Percentiles rank a stretch among this genome's conserved stretches.
These are phyloP conservation scores for Scyliorhinus canicula DNA, from an alignment of 2,797 vertebrate species.

Conservation along the genomic window DNA sequence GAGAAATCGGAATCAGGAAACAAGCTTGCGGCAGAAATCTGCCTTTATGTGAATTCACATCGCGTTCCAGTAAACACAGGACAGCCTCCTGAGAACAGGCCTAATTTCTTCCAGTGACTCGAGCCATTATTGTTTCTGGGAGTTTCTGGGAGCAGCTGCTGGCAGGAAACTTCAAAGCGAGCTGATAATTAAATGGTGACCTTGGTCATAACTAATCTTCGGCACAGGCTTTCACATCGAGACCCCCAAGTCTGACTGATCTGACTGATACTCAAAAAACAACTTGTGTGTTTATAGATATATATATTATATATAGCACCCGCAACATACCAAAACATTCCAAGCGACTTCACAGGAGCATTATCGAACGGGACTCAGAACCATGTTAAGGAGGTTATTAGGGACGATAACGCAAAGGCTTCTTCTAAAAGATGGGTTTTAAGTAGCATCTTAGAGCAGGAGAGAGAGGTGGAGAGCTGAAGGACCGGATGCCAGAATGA, in stretches of 20 bases:
- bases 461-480: background rate
- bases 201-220: background rate
- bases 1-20: slow-evolving; percentile 19
- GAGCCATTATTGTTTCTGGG: slow-evolving; percentile 6
- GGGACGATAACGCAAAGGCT: background rate
- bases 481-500: too few species aligned
- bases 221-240: background rate
- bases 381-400: too few species aligned
- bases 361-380: too few species aligned
- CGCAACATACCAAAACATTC: too few species aligned
- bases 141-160: too few species aligned
- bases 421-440: background rate
- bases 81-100: background rate
- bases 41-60: background rate
- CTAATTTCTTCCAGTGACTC: background rate
- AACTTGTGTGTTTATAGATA: too few species aligned
- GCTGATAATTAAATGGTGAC: background rate
- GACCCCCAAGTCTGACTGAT: background rate
- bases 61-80: slow-evolving; percentile 3
- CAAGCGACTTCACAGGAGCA: background rate
- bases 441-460: background rate
- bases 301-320: background rate
- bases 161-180: slow-evolving; percentile 1
- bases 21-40: background rate
- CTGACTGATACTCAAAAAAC: background rate